Conservation (phyloP, 2,797 vertebrate species). For the Melanotaenia parkinsoni region DNA sequence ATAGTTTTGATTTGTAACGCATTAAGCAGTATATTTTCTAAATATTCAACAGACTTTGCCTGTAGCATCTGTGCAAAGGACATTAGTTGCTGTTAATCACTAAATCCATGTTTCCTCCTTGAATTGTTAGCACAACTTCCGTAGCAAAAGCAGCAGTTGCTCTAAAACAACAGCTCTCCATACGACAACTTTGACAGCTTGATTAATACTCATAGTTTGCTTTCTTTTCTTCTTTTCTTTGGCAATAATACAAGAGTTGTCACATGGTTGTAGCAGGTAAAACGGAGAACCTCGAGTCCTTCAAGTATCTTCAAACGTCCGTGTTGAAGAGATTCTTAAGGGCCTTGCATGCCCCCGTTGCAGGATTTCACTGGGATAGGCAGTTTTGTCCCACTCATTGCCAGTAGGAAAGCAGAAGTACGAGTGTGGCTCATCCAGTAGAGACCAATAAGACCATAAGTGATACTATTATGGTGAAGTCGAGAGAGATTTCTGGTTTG, state of each 20-base stretch:
- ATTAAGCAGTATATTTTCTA: conserved; percentile 50
- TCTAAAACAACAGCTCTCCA: conserved; percentile 63
- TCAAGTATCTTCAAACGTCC: conserved; percentile 58
- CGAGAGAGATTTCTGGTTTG: conserved; percentile 78
- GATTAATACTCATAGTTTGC: conserved; percentile 63
- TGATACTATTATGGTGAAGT: conserved; percentile 48
- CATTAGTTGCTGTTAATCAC: conserved; percentile 45
- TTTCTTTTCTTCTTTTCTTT: conserved; percentile 67
- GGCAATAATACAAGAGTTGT: conserved; percentile 83
- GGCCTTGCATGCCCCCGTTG: conserved; percentile 42
- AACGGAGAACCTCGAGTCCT: conserved; percentile 59
- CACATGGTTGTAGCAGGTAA: conserved; percentile 81
- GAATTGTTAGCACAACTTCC: conserved; percentile 74
- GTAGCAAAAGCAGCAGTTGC: conserved; percentile 72
- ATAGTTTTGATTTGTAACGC: conserved; percentile 57
- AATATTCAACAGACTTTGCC: conserved; percentile 57
- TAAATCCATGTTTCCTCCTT: conserved; percentile 49
- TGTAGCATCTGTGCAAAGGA: conserved; percentile 62
- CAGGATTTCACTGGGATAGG: conserved; percentile 53
- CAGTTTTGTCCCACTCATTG: conserved; percentile 53
- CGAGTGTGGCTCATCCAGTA: conserved; percentile 41
- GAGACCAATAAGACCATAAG: conserved; percentile 40
- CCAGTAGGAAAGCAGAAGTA: conserved; percentile 32
- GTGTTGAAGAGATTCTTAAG: conserved; percentile 46
- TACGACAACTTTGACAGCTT: conserved; percentile 65